These are phyloP conservation scores for Exephanes ischioxanthus DNA, from an alignment of 2,888 invertebrate species.

Conservation along the genomic window DNA sequence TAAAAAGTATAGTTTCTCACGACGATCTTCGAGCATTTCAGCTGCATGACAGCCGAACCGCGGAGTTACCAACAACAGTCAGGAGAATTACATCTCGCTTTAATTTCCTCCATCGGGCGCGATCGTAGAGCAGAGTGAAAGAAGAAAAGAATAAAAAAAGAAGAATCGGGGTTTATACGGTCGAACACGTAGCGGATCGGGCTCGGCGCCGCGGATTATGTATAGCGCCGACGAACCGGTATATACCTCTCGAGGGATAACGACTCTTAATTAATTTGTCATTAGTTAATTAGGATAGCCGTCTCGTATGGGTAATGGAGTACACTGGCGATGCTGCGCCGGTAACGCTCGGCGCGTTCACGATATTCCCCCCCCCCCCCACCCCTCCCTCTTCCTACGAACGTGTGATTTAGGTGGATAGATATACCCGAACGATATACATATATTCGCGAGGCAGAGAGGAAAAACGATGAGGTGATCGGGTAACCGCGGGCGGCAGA, in stretches of 20 bases:
- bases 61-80: background rate
- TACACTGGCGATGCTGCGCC: slow-evolving; percentile 67
- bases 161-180: slow-evolving; percentile 2
- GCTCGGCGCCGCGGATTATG: slow-evolving; percentile 30
- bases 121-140: background rate
- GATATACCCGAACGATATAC: slow-evolving; percentile 54
- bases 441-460: slow-evolving; percentile 16
- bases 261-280: slow-evolving; percentile 78
- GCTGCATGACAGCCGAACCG: no score
- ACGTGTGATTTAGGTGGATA: slow-evolving; percentile 68
- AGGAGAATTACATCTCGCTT: background rate
- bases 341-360: slow-evolving; percentile 51
- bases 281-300: slow-evolving; percentile 76
- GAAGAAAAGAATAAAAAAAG: background rate
- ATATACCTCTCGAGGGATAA: slow-evolving; percentile 65
- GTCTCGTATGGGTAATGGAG: slow-evolving; percentile 71
- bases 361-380: slow-evolving; percentile 46
- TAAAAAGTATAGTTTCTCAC: no score
- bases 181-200: slow-evolving; percentile 9
- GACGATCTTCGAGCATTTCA: no score
- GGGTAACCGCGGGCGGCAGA: slow-evolving; percentile 60
- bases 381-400: slow-evolving; percentile 20
- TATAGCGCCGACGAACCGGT: slow-evolving; percentile 73
- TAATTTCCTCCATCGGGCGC: background rate
- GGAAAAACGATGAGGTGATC: slow-evolving; percentile 54